phyloP scores from a whole-genome alignment of 1,140 invertebrate species.

The Brachionus paranguensis region DNA sequence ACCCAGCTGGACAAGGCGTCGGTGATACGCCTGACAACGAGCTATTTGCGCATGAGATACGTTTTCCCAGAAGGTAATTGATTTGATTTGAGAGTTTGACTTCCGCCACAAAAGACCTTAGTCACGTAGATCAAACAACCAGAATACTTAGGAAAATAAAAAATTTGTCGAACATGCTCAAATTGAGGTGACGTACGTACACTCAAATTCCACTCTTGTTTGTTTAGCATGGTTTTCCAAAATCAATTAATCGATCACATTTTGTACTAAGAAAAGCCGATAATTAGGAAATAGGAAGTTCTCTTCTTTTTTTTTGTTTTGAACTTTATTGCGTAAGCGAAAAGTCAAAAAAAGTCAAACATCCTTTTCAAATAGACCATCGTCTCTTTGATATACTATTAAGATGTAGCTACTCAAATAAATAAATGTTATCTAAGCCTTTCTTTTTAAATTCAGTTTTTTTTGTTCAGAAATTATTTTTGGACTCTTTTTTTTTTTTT shows the following conservation, averaged over 20 bases:
- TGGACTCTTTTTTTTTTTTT: too few relatives aligned
- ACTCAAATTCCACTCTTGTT: conserved; percentile 10
- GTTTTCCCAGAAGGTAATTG: conserved; percentile 51
- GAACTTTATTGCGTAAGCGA: neutral
- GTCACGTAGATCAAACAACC: neutral
- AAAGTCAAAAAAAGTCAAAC: neutral
- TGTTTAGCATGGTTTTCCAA: conserved; percentile 6
- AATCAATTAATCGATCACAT: conserved; percentile 30
- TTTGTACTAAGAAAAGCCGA: neutral
- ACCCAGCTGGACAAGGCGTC: conserved; percentile 96
- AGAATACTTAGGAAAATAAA: neutral
- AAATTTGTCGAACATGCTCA: conserved; percentile 21
- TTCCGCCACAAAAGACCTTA: neutral
- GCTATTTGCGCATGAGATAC: conserved; percentile 75
- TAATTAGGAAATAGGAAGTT: neutral
- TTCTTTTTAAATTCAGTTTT: too few relatives aligned
- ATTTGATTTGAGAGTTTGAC: neutral
- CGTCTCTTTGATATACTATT: conserved; percentile 5
- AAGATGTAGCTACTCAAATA: neutral
- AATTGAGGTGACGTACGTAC: neutral
- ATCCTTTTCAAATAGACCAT: neutral
- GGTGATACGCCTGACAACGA: conserved; percentile 93
- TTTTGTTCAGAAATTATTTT: too few relatives aligned
- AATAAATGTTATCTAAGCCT: neutral
- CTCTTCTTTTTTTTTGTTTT: neutral